Evolutionary conservation across 2,113 vertebrate genomes (phyloP).

Genomic region (Pterocles burchelli): DNA sequence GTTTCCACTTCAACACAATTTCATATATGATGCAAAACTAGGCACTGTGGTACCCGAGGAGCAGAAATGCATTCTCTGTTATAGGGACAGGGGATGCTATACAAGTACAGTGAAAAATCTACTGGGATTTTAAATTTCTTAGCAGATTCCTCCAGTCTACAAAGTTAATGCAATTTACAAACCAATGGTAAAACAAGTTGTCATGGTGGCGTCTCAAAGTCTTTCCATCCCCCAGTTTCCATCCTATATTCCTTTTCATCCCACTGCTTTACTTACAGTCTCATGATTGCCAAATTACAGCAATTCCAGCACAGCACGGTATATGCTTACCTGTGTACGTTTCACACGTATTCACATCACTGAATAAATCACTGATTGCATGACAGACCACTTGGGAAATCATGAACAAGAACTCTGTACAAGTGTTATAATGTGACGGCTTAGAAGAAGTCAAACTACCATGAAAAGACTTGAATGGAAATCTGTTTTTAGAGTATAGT

Average conservation of each 20-base stretch:
- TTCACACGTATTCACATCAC: neutral
- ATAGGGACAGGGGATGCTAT: neutral
- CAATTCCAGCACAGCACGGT: neutral
- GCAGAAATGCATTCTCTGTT: neutral
- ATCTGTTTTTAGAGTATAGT: neutral
- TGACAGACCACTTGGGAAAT: neutral
- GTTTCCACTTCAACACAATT: neutral
- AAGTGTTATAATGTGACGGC: neutral
- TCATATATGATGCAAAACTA: neutral
- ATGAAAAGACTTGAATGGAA: neutral
- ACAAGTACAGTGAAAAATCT: neutral
- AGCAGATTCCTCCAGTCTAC: neutral
- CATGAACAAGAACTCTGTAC: neutral
- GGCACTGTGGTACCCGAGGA: neutral
- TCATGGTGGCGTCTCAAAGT: neutral
- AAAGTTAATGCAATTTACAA: neutral
- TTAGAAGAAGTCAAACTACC: neutral
- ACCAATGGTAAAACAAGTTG: neutral
- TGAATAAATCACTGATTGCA: neutral
- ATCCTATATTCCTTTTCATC: neutral
- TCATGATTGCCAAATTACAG: neutral
- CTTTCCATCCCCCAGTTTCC: neutral
- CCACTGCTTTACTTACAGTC: neutral
- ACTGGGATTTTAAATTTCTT: neutral
- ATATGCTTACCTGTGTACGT: neutral